Percentiles rank a stretch among this genome's conserved stretches.
phyloP scores from a whole-genome alignment of 2,797 vertebrate genomes.

The Xenops minutus region DNA sequence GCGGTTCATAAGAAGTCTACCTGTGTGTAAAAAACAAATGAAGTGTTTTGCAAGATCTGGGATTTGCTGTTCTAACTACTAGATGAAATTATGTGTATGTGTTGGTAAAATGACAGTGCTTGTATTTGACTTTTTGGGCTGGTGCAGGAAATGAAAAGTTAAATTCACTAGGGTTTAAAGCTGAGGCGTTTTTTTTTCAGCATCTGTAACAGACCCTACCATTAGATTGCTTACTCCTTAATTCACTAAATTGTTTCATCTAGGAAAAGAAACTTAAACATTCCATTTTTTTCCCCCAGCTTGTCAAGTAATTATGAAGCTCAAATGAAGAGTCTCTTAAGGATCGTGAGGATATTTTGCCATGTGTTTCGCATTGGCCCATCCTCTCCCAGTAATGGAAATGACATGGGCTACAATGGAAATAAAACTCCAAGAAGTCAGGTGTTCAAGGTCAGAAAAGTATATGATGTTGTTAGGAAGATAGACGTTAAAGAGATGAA shows the following conservation, averaged over 20 bases:
- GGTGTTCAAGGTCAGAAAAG: slow-evolving; percentile 95
- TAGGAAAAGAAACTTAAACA: slow-evolving; percentile 34
- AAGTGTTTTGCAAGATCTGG: neutral
- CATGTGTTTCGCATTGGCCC: slow-evolving; percentile 95
- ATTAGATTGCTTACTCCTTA: neutral
- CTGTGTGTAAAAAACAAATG: neutral
- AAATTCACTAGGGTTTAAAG: neutral
- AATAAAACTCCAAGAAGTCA: slow-evolving; percentile 98
- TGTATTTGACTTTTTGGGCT: neutral
- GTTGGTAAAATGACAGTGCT: neutral
- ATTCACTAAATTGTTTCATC: neutral
- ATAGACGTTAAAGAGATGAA: slow-evolving; percentile 78
- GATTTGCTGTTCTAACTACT: neutral
- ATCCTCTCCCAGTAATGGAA: slow-evolving; percentile 91
- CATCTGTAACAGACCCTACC: neutral
- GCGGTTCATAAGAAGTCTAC: neutral
- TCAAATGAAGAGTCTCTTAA: slow-evolving; percentile 97
- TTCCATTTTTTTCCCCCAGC: slow-evolving; percentile 73
- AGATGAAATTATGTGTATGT: neutral
- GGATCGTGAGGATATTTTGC: slow-evolving; percentile 97
- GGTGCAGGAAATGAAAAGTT: neutral
- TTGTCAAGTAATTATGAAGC: slow-evolving; percentile 97
- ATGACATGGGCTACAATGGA: slow-evolving; percentile 97
- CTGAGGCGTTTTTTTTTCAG: neutral
- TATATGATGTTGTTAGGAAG: slow-evolving; percentile 79